Evolutionary conservation across 2,888 invertebrate genomes (phyloP), one percentile per base, ranked within the genome.

Genomic region (Hemistola chrysoprasaria): DNA sequence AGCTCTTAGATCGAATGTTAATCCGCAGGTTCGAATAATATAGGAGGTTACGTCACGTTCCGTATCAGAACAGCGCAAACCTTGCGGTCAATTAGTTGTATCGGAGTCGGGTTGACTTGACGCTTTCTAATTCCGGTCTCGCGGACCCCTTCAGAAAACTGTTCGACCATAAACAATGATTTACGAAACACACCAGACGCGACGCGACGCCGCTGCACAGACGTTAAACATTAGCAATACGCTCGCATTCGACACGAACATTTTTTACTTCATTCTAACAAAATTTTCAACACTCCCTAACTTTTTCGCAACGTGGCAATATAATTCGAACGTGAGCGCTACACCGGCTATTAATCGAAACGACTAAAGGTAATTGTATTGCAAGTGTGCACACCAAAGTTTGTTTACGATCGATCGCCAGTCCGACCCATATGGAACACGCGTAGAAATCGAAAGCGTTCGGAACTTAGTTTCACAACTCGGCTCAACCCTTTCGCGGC

Each of bases 41-140:
- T 35, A 35, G 40, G 29, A 32, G 47, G 40, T 77, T 78, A 76
- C 73, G 62, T 78, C 70, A 77, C 62, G 71, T 78, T 76, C 66
- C 65, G 34, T 26, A 70, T 66, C 68, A 69, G 78, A 78, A 75
- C 67, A 71, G 76, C 65, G 79, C 78, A 78, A 81, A 83, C 75
- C 78, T 83, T 85, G 85, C 70, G 86, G 87, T 84, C 85, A 81
- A 81, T 86, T 85, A 83, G 83, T 73, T 67, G 73, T 72, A 73
- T 65, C 71, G 69, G 60, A 67, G 69, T 67, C 67, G 68, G 63
- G 57, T 62, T 60, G 61, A 43, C 73, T 81, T 76, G 84, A 79
- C 84, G 86, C 87, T 87, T 87, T 87, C 87, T 87, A 87, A 85
- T 81, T 83, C 81, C 70, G 69, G 69, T 68, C 71, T 69, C 65